Evolutionary conservation across 1,140 invertebrate species (phyloP), one percentile per base, ranked within the genome.

Genomic region (Pantala flavescens): DNA sequence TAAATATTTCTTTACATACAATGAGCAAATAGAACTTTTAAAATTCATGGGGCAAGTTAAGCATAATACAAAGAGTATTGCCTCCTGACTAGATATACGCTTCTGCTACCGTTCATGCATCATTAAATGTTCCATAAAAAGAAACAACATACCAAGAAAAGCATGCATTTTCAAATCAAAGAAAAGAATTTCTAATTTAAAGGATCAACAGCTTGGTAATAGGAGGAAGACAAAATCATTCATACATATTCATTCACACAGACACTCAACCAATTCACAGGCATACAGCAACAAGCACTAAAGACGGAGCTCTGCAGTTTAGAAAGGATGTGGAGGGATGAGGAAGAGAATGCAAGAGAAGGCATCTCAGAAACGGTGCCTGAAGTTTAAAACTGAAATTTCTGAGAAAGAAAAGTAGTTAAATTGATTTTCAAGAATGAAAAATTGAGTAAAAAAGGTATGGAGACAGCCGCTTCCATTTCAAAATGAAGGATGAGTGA

Each of bases 301-400:
- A 63, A 63, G 49, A 63, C 49, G 49, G 49, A 63, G 49, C 49
- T 63, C 49, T 63, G n/a, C 12, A 21, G 49, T 63, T 16, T 63
- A 63, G 12, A 63, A 63, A 63, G 49, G 3, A 12, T 63, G 14
- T 63, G 49, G 49, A 63, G 49, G 49, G 16, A 63, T 7, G 49
- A 21, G 49, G 1, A 14, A 63, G n/a, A 63, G 49, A n/a, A 16
- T 49, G 43, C 43, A n/a, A n/a, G n/a, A n/a, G n/a, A 49, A 63
- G 49, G 49, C 49, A 63, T 63, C 49, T 63, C n/a, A 63, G 49
- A 63, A 63, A 19, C n/a, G 49, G 49, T 63, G 49, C 49, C 49
- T 63, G 49, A 63, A 5, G 49, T 63, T 19, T 19, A 19, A 63
- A 63, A 63, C 49, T 19, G n/a, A 63, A 21, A 63, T 21, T 63